Percentiles rank a stretch among this genome's conserved stretches.
phyloP scores from a whole-genome alignment of 2,797 vertebrate species.

The Eremophila alpestris region DNA sequence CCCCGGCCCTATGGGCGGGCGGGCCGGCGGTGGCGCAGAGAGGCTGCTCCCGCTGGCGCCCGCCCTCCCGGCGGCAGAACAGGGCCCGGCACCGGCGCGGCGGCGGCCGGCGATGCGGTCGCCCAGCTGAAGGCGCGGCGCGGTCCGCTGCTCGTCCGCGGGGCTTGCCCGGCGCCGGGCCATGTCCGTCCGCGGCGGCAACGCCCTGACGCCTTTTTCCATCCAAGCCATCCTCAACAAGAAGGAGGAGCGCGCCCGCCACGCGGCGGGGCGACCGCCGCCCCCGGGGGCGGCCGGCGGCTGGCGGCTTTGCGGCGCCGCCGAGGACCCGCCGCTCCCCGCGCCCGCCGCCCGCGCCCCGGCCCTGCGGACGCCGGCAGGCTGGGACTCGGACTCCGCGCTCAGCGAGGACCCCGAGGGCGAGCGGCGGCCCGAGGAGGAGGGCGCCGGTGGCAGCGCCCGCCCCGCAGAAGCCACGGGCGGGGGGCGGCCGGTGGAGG shows the following conservation, averaged over 20 bases:
- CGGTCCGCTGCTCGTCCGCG: background rate
- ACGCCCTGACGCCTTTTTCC: slow-evolving; percentile 92
- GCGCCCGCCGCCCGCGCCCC: slow-evolving; percentile 24
- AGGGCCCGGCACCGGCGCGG: background rate
- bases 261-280: slow-evolving; percentile 40
- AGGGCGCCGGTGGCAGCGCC: background rate
- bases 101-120: slow-evolving; percentile 19
- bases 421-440: slow-evolving; percentile 65
- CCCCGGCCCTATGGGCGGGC: slow-evolving; percentile 12
- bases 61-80: background rate
- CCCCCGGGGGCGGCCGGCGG: slow-evolving; percentile 76
- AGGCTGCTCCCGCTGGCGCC: slow-evolving; percentile 9
- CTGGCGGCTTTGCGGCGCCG: slow-evolving; percentile 87
- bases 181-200: slow-evolving; percentile 90
- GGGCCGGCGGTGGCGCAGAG: background rate
- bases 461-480: background rate
- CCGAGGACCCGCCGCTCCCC: slow-evolving; percentile 35
- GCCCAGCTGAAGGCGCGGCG: slow-evolving; percentile 35
- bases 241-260: slow-evolving; percentile 82
- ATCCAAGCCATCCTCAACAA: slow-evolving; percentile 97
- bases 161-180: background rate
- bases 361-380: slow-evolving; percentile 71
- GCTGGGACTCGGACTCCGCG: slow-evolving; percentile 92
- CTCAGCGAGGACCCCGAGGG: slow-evolving; percentile 89
- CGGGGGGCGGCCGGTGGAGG: background rate